phyloP scores from a whole-genome alignment of 2,113 vertebrate species.

The Orycteropus afer region DNA sequence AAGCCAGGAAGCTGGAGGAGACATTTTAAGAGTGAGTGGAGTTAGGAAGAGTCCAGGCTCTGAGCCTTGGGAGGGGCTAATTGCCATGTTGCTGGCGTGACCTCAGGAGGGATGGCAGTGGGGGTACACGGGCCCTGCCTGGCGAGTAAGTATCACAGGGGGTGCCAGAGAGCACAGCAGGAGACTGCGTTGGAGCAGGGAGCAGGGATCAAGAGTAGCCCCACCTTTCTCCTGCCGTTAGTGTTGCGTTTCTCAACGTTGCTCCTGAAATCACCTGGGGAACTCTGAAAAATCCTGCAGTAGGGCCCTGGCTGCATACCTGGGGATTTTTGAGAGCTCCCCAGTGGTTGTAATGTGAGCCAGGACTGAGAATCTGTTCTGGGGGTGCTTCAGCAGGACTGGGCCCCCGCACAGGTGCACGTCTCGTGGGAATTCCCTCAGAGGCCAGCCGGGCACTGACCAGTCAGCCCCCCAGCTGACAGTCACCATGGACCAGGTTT shows the following conservation, averaged over 20 bases:
- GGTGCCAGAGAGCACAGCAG: not conserved
- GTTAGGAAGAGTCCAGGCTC: not conserved
- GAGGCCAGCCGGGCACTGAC: not conserved
- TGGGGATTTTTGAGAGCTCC: not conserved
- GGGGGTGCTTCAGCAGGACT: not conserved
- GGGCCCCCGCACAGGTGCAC: not conserved
- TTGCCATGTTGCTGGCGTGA: not conserved
- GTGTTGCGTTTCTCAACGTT: not conserved
- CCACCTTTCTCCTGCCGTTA: not conserved
- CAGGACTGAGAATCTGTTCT: not conserved
- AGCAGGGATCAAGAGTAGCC: not conserved
- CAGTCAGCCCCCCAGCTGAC: not conserved
- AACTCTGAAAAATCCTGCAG: not conserved
- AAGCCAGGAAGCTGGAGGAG: not conserved
- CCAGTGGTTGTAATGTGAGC: accelerated
- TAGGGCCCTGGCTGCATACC: not conserved
- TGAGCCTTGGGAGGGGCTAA: not conserved
- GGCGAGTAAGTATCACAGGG: accelerated
- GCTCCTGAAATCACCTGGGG: not conserved
- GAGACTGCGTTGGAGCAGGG: not conserved
- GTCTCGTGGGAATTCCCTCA: not conserved
- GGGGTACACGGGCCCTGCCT: not conserved
- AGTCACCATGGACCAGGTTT: not conserved
- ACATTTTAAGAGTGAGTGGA: not conserved
- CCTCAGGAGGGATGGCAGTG: not conserved